These are phyloP conservation scores for Brassicogethes aeneus DNA, from an alignment of 2,888 invertebrate genomes.

Conservation along the genomic window DNA sequence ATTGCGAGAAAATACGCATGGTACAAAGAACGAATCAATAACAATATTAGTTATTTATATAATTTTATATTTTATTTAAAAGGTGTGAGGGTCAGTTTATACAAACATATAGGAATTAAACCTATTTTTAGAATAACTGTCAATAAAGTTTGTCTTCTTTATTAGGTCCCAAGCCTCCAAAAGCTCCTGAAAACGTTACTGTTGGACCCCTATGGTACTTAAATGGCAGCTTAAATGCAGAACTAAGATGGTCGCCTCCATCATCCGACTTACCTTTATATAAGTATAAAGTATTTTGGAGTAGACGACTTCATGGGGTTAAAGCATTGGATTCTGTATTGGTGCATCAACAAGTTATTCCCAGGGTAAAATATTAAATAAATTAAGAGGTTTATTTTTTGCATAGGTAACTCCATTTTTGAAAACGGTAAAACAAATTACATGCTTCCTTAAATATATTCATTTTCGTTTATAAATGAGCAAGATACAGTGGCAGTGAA, in stretches of 20 bases:
- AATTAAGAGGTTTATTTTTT: too few relatives aligned
- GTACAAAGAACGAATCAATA: too few relatives aligned
- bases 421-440: too few relatives aligned
- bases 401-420: too few relatives aligned
- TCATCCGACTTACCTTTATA: conserved; percentile 62
- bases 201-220: conserved; percentile 40
- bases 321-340: conserved; percentile 52
- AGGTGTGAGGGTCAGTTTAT: too few relatives aligned
- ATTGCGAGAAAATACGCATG: too few relatives aligned
- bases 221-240: conserved; percentile 47
- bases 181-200: conserved; percentile 51
- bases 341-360: conserved; percentile 53
- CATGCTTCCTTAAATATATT: too few relatives aligned
- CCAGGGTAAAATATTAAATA: conserved; percentile 42
- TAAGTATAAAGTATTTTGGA: conserved; percentile 68
- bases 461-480: too few relatives aligned
- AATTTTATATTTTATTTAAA: too few relatives aligned
- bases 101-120: too few relatives aligned
- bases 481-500: conserved; percentile 36
- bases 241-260: conserved; percentile 61
- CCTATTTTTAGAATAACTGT: too few relatives aligned
- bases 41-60: too few relatives aligned
- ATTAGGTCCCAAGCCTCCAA: conserved; percentile 52
- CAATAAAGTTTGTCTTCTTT: conserved; percentile 5
- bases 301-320: conserved; percentile 54